Conservation (phyloP, 2,113 vertebrate species). For the Trogon melanurus region DNA sequence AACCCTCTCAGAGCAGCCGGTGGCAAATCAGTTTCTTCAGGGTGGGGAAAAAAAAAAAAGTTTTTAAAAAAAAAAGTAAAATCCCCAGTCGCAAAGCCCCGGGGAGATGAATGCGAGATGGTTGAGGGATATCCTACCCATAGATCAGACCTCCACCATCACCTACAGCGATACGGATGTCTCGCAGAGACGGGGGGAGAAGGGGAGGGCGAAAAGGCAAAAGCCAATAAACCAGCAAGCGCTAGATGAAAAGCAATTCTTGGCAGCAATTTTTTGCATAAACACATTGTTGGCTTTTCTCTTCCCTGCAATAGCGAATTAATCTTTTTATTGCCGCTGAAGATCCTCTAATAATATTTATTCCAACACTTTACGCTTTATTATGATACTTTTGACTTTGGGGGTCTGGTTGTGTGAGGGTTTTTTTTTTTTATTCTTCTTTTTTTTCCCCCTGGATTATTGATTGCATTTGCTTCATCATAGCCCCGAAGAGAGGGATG, state of each 20-base stretch:
- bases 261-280: not conserved
- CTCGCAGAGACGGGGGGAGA: not conserved
- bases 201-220: not conserved
- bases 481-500: not conserved
- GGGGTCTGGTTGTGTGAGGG: not conserved
- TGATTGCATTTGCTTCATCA: not conserved
- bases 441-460: not conserved
- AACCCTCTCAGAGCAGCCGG: not conserved
- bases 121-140: not conserved
- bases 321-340: constrained; percentile 58
- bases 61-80: not conserved
- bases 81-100: not conserved
- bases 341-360: constrained; percentile 65
- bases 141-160: not conserved
- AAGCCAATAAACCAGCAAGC: not conserved
- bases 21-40: constrained; percentile 17
- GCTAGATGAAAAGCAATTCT: constrained; percentile 8
- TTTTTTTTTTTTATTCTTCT: too few relatives aligned
- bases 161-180: not conserved
- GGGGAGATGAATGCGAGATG: not conserved
- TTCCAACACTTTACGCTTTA: constrained; percentile 24
- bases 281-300: not conserved
- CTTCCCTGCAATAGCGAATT: constrained; percentile 38
- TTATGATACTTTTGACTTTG: constrained; percentile 6
- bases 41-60: not conserved